Conservation (phyloP, 2,797 vertebrate genomes). For the Dryobates pubescens region DNA sequence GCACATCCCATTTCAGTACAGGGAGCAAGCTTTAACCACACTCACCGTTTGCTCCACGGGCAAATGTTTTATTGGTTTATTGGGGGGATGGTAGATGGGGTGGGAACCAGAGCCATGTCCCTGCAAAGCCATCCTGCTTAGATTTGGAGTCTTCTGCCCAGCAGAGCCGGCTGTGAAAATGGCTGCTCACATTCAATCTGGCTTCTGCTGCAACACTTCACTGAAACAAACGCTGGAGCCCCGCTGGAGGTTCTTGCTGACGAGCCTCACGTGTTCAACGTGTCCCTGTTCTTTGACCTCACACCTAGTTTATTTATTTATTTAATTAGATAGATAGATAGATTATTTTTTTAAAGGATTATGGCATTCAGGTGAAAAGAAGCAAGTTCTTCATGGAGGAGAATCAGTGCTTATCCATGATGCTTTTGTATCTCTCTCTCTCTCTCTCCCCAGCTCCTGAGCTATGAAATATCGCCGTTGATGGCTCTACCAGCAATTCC, state of each 20-base stretch:
- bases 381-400: not conserved
- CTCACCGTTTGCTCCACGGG: not conserved
- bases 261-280: not conserved
- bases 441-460: not conserved
- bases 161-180: slow-evolving; percentile 42
- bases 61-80: not conserved
- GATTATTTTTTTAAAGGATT: not conserved
- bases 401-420: not conserved
- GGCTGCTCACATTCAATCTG: slow-evolving; percentile 18
- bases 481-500: slow-evolving; percentile 1
- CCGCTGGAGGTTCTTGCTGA: not conserved
- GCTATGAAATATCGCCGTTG: not conserved
- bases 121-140: not conserved
- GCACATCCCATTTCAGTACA: not conserved
- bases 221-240: not conserved
- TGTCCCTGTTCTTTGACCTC: slow-evolving; percentile 46
- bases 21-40: not conserved
- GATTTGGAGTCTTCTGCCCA: not conserved
- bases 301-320: not conserved
- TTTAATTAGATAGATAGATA: no score
- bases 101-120: not conserved
- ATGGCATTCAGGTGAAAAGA: not conserved
- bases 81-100: not conserved
- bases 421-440: not conserved
- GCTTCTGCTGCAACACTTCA: not conserved